Base-by-base conservation (phyloP, 1,140 invertebrate species). In the Calephelis virginiensis region DNA sequence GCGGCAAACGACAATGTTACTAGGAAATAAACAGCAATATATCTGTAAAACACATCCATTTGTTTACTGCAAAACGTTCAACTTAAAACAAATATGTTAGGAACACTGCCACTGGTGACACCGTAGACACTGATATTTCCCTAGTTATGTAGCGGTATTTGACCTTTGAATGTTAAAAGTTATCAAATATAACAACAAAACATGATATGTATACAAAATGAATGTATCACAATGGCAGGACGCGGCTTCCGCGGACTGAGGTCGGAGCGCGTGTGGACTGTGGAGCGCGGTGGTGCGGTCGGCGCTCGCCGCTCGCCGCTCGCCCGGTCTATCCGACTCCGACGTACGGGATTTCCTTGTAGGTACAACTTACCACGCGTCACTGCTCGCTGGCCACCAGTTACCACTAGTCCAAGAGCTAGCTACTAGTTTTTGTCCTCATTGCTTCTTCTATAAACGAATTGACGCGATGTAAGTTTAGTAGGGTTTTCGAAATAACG, bases 301-400 rank as follows among this genome's bases (percentile, higher is more conserved):
- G 28, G 28, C 28, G 28, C 28, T 28, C 28, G 28, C 28, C 28
- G 28, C 28, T 28, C 28, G 28, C 28, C 2, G 28, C 28, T 63
- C 45, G 59, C 56, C 56, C 7, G 61, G 63, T 59, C 66, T 68
- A 67, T 67, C 63, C 63, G 63, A 70, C 17, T 49, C 40, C 47
- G 59, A 56, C 12, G 37, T 28, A 59, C 53, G 65, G 65, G 66
- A 66, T 73, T 73, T 73, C 68, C 68, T 73, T 73, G 63, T 70
- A 70, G 46, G 67, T 69, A 67, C 63, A 53, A 67, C 71, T 59
- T 60, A 43, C 46, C 61, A 62, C 61, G 12, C 43, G 8, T 59
- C 28, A 38, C 28, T 2, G 11, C 28, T 6, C 40, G 40, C 40
- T 17, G n/a, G 6, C 8, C 7, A 28, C 12, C 40, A 43, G 6